phyloP scores from a whole-genome alignment of 2,113 vertebrate species.

The Notiomystis cincta region DNA sequence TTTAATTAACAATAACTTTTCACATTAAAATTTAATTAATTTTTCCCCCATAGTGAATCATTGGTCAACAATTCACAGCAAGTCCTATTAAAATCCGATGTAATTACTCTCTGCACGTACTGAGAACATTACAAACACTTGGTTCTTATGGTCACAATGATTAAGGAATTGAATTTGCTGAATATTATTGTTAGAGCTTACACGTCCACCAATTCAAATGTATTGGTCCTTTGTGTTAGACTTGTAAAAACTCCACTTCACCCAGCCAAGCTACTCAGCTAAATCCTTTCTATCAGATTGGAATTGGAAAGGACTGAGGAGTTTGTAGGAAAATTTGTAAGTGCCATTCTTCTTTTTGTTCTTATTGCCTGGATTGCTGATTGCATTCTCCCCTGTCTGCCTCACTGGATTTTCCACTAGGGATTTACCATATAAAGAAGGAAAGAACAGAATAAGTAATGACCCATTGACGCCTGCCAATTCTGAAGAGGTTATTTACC shows the following conservation, averaged over 20 bases:
- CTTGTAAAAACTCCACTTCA: constrained; percentile 24
- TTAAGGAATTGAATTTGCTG: constrained; percentile 57
- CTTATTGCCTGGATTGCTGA: constrained; percentile 26
- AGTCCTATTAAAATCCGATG: constrained; percentile 48
- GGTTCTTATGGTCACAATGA: constrained; percentile 43
- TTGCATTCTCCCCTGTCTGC: constrained; percentile 30
- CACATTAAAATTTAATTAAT: constrained; percentile 59
- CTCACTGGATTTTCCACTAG: constrained; percentile 32
- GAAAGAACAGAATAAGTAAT: constrained; percentile 69
- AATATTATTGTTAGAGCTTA: constrained; percentile 36
- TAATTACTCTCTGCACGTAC: constrained; percentile 36
- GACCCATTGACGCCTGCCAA: constrained; percentile 37
- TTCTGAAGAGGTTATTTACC: constrained; percentile 64
- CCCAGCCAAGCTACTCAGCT: constrained; percentile 39
- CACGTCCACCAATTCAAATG: constrained; percentile 17
- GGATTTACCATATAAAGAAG: constrained; percentile 43
- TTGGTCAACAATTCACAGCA: constrained; percentile 59
- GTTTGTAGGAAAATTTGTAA: constrained; percentile 42
- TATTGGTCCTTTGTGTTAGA: constrained; percentile 8
- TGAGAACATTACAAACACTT: constrained; percentile 47
- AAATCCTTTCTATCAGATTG: constrained; percentile 43
- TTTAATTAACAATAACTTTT: constrained; percentile 56
- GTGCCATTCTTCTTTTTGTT: constrained; percentile 53
- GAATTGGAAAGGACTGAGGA: constrained; percentile 59
- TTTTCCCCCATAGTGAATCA: constrained; percentile 18